Conservation (phyloP, 2,888 invertebrate genomes). For the Myopa tessellatipennis region DNA sequence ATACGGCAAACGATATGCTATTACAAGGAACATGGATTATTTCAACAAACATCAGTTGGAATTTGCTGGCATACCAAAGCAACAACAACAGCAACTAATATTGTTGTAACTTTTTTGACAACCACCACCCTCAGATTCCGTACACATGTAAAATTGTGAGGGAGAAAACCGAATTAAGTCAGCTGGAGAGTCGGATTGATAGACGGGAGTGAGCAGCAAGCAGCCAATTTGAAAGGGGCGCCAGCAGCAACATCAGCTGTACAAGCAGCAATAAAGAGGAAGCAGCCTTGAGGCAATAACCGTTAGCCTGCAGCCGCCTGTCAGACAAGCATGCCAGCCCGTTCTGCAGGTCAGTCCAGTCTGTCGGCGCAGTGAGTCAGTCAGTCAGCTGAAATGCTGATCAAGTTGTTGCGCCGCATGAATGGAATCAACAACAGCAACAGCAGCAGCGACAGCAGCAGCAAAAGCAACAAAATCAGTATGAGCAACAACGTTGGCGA, state of each 20-base stretch:
- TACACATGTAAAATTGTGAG: background rate
- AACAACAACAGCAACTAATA: background rate
- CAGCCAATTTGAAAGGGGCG: background rate
- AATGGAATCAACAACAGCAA: slow-evolving; percentile 36
- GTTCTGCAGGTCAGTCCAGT: slow-evolving; percentile 3
- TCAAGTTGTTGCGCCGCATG: slow-evolving; percentile 45
- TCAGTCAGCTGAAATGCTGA: slow-evolving; percentile 40
- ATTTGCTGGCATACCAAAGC: background rate
- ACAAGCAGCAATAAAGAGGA: background rate
- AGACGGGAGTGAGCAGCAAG: background rate
- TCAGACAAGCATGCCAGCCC: background rate
- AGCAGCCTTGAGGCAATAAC: background rate
- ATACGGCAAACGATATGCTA: background rate
- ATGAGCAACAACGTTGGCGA: slow-evolving; percentile 41
- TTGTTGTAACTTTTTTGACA: slow-evolving; percentile 1
- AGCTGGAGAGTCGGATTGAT: slow-evolving; percentile 4
- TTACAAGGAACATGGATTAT: slow-evolving; percentile 9
- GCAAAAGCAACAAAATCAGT: slow-evolving; percentile 20
- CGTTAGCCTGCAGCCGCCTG: background rate
- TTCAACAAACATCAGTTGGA: slow-evolving; percentile 9
- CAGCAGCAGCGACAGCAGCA: slow-evolving; percentile 4
- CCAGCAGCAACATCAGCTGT: background rate
- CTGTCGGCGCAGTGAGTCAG: background rate
- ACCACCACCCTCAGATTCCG: background rate
- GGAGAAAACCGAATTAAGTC: slow-evolving; percentile 16